phyloP scores from a whole-genome alignment of 2,113 vertebrate species.

The Brachyhypopomus occidentalis region DNA sequence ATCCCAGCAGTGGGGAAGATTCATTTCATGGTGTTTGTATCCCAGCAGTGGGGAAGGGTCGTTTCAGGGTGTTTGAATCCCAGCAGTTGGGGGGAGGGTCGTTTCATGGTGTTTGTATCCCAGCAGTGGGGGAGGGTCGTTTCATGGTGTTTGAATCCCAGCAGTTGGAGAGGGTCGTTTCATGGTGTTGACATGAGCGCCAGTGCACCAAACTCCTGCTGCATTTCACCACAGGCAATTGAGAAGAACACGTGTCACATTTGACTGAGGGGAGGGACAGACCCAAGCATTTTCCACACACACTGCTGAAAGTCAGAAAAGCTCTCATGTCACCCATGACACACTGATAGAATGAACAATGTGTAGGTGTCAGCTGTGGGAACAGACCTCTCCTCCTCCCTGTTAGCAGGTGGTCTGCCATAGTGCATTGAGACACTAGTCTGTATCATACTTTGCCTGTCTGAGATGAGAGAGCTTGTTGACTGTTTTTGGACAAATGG shows the following conservation, averaged over 20 bases:
- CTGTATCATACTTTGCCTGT: constrained; percentile 9
- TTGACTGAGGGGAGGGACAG: background rate
- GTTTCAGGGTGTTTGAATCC: background rate
- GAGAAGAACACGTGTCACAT: background rate
- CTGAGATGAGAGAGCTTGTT: constrained; percentile 33
- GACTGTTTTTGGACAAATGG: constrained; percentile 4
- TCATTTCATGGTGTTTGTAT: background rate
- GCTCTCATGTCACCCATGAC: constrained; percentile 19
- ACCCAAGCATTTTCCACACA: constrained; percentile 12
- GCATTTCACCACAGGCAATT: constrained; percentile 13
- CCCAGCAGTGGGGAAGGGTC: background rate
- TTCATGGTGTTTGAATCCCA: background rate
- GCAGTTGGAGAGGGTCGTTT: too few species aligned
- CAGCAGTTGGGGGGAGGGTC: too few species aligned
- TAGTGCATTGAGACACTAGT: constrained; percentile 19
- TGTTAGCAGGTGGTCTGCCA: constrained; percentile 45
- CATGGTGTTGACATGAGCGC: background rate
- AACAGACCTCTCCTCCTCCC: background rate
- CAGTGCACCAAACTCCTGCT: background rate
- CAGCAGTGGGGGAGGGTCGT: background rate
- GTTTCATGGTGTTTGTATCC: background rate
- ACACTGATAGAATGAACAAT: constrained; percentile 21
- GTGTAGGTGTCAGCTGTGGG: constrained; percentile 28
- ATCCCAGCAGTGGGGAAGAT: background rate
- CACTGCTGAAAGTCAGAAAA: constrained; percentile 30